phyloP scores from a whole-genome alignment of 1,140 invertebrate genomes.

The Pseudomyrmex concolor region DNA sequence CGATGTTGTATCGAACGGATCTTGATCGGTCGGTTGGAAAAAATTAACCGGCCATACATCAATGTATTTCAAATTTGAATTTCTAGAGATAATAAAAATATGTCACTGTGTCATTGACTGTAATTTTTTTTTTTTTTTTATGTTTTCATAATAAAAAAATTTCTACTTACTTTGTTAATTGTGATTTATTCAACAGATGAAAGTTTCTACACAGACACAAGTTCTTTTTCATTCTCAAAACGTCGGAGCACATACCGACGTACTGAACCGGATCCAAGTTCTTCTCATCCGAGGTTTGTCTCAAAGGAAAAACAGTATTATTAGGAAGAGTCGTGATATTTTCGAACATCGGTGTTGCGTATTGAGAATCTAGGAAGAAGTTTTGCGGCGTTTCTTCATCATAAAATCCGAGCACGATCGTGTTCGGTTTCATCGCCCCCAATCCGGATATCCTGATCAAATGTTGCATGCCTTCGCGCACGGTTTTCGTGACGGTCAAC shows the following conservation, averaged over 20 bases:
- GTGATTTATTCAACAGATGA: slow-evolving; percentile 91
- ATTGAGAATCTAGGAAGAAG: slow-evolving; percentile 88
- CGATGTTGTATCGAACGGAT: slow-evolving; percentile 93
- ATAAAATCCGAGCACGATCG: slow-evolving; percentile 96
- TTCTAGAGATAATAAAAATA: slow-evolving; percentile 80
- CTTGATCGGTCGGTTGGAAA: slow-evolving; percentile 90
- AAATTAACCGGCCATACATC: slow-evolving; percentile 99
- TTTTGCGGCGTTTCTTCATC: slow-evolving; percentile 90
- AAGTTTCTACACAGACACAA: slow-evolving; percentile 97
- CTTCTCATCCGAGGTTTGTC: slow-evolving; percentile 74
- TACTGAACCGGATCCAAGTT: slow-evolving; percentile 88
- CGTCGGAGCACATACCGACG: slow-evolving; percentile 94
- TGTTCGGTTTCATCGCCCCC: slow-evolving; percentile 99
- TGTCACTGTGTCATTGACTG: neutral
- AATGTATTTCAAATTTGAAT: slow-evolving; percentile 90
- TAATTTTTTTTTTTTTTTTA: neutral
- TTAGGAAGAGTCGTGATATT: slow-evolving; percentile 76
- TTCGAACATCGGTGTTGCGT: slow-evolving; percentile 81
- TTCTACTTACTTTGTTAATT: slow-evolving; percentile 87
- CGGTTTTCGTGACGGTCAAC: slow-evolving; percentile 93
- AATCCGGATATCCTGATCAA: slow-evolving; percentile 96
- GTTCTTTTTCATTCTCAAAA: slow-evolving; percentile 97
- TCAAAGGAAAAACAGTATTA: slow-evolving; percentile 81
- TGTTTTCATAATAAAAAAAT: slow-evolving; percentile 23
- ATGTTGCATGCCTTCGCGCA: slow-evolving; percentile 96